Base-by-base conservation (phyloP, 2,113 vertebrate species). In the Alligator sinensis region DNA sequence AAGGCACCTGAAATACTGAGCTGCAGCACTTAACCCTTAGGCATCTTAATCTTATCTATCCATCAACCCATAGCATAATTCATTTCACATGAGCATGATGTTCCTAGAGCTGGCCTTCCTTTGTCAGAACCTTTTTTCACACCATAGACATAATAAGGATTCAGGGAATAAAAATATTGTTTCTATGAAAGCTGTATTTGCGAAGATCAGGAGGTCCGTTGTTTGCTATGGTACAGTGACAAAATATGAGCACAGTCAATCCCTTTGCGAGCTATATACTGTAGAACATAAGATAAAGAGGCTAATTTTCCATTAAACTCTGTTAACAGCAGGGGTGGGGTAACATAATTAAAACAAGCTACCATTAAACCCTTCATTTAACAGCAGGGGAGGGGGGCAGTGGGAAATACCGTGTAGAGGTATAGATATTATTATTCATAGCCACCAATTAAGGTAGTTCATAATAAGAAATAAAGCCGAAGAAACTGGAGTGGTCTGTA, bases 351-450 rank as follows among this genome's bases (percentile, higher is more conserved):
- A 79, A 94, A 77, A 58, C 58, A 94, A 91, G 60, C 55, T 93
- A 68, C 27, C n/a, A 92, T 81, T 96, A 94, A 94, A 76, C 38
- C 83, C 86, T 95, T 88, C 1, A 87, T 91, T 97, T 92, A 94
- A 92, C 63, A 28, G 21, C 18, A 95, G 76, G 55, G 68, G 74
- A 95, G 79, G 84, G 47, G 63, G 55, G 86, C 85, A 82, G 77
- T 91, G 60, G 83, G 64, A 95, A 97, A 87, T 88, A 92, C 54
- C 76, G 9, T 47, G 11, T 28, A 64, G 58, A 79, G 92, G n/a
- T 55, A 85, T 86, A 88, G 85, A 79, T 86, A 87, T 68, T 81
- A 80, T 90, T 92, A 28, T 81, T 88, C 11, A 66, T 93, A 82
- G 80, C 76, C 86, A 76, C 89, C 63, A 93, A 88, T 93, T 81